A percentile compares a stretch with the other conserved stretches of the same genome.
Evolutionary conservation across 1,140 invertebrate genomes (phyloP).

Genomic region (Lanistes nyassanus): DNA sequence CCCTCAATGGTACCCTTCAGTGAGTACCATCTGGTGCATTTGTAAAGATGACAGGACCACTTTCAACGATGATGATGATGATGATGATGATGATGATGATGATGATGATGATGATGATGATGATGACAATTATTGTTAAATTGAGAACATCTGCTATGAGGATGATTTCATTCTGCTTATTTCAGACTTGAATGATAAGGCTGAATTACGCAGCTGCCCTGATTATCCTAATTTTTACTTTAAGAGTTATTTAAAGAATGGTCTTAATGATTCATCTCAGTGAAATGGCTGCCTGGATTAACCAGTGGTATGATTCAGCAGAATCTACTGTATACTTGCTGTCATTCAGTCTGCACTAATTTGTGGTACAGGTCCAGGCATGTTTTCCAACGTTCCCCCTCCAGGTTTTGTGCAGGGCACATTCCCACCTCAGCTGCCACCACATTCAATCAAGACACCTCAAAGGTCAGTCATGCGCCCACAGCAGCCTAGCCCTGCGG

Average conservation of each 20-base stretch:
- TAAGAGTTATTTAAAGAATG: too few species aligned
- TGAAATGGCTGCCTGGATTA: too few species aligned
- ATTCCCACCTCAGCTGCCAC: conserved; percentile 12
- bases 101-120: background rate
- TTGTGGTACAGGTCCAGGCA: conserved; percentile 4
- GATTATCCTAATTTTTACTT: too few species aligned
- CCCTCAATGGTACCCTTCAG: background rate
- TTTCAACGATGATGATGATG: background rate
- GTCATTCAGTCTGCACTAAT: background rate
- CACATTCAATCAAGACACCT: background rate
- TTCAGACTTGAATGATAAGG: too few species aligned
- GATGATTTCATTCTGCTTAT: too few species aligned
- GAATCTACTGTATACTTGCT: background rate
- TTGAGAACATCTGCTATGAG: background rate
- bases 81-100: background rate
- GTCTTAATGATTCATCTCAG: too few species aligned
- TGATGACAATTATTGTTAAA: background rate
- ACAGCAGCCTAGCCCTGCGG: conserved; percentile 5
- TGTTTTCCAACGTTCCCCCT: conserved; percentile 15
- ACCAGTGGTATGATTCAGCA: background rate
- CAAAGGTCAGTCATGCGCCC: background rate
- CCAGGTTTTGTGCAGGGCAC: background rate
- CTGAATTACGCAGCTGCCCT: too few species aligned
- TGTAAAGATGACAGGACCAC: background rate
- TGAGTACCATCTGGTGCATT: conserved; percentile 10